Base-by-base conservation (phyloP, 2,113 vertebrate genomes). In the Sturnus vulgaris region DNA sequence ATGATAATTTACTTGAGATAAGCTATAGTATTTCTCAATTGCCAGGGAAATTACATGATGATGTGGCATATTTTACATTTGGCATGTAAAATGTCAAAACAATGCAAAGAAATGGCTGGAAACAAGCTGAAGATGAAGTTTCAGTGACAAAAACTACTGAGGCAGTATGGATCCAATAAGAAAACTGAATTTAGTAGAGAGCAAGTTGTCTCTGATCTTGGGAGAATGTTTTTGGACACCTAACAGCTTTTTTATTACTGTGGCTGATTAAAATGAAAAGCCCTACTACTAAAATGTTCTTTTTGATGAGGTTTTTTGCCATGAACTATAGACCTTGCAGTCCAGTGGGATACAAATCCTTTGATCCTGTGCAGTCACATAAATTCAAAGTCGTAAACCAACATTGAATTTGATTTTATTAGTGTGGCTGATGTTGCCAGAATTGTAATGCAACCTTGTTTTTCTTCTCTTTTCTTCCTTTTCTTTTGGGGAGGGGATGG, bases 261-360 rank as follows among this genome's bases (percentile, higher is more conserved):
- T 71, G 95, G 97, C 95, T 98, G 98, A 98, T 98, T 98, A 98
- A 98, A 98, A 98, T 98, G 97, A 98, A 98, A 98, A 98, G 97
- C 96, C 94, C 96, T 96, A 96, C 49, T 94, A 98, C 96, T 96
- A 97, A 98, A 98, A 97, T 97, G 98, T 97, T 98, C 97, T 98
- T 98, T 98, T 98, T 98, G 98, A 98, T 98, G 98, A 97, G 97
- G 90, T 97, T 98, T 98, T 98, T 97, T 97, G 95, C 97, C 97
- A 97, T 98, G 98, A 98, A 98, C 98, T 98, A 97, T 98, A 96
- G 97, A 98, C 97, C 97, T 95, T 95, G 82, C 92, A 88, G 96
- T 98, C 97, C 97, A 97, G 96, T 96, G 98, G 97, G 98, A 97
- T 92, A 95, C 83, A 66, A 98, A 97, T 96, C 98, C 98, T 98